Conservation (phyloP, 1,140 invertebrate genomes). For the Drosophila bocqueti region DNA sequence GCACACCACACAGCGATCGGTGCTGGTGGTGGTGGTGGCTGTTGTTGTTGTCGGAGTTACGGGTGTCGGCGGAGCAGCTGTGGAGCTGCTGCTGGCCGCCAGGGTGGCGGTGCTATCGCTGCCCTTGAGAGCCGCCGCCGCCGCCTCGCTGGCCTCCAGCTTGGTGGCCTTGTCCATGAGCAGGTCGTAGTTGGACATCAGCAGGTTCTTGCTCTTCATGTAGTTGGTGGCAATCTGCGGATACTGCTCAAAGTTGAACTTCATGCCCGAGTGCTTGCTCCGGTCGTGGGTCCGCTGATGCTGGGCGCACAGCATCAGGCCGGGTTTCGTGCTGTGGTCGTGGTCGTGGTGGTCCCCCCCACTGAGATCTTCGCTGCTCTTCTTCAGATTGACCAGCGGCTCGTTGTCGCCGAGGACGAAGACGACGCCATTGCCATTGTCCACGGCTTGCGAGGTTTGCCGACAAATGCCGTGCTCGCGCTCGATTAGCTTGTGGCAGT, state of each 20-base stretch:
- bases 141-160: constrained; percentile 67
- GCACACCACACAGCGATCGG: constrained; percentile 86
- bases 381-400: constrained; percentile 86
- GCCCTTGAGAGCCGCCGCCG: constrained; percentile 46
- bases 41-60: constrained; percentile 48
- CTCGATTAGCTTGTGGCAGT: constrained; percentile 76
- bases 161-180: constrained; percentile 86
- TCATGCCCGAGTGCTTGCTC: constrained; percentile 88
- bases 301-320: constrained; percentile 74
- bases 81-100: constrained; percentile 60
- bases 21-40: constrained; percentile 70
- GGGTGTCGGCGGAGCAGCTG: constrained; percentile 5
- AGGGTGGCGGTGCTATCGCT: constrained; percentile 73
- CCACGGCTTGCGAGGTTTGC: constrained; percentile 34
- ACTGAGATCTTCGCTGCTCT: constrained; percentile 78
- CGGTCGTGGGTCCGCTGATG: constrained; percentile 86
- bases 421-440: constrained; percentile 86
- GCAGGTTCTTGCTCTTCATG: constrained; percentile 90
- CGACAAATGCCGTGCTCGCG: constrained; percentile 71
- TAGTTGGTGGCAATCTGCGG: constrained; percentile 89
- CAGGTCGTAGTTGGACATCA: constrained; percentile 88
- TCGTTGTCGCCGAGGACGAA: constrained; percentile 92
- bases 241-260: constrained; percentile 90
- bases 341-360: background rate
- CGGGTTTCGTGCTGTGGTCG: constrained; percentile 24